Percentiles rank a stretch among this genome's conserved stretches.
Evolutionary conservation across 2,797 vertebrate species (phyloP).

Genomic region (Gallirallus australis): DNA sequence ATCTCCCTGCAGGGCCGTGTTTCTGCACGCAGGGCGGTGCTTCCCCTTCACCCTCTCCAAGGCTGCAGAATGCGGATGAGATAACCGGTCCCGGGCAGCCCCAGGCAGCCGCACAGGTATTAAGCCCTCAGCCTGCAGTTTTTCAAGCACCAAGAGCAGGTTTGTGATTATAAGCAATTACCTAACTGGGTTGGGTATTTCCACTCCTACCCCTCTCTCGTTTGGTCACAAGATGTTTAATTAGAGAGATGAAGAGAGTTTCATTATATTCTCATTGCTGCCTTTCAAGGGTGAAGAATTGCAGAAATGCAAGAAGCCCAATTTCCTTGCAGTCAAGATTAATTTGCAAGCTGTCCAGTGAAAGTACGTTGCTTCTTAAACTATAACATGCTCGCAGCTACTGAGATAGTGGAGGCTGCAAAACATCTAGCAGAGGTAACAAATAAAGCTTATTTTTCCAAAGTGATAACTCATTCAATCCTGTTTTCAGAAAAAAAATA

Average conservation of each 20-base stretch:
- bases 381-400: background rate
- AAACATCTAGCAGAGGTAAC: background rate
- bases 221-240: conserved; percentile 51
- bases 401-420: background rate
- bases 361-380: conserved; percentile 18
- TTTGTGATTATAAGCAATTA: conserved; percentile 55
- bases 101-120: background rate
- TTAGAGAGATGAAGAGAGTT: conserved; percentile 54
- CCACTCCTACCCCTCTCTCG: conserved; percentile 30
- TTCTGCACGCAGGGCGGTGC: conserved; percentile 14
- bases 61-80: conserved; percentile 14
- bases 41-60: background rate
- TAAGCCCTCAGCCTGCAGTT: conserved; percentile 5
- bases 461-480: background rate
- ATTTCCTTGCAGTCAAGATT: conserved; percentile 22
- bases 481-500: background rate
- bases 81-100: conserved; percentile 25
- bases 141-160: background rate
- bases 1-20: background rate
- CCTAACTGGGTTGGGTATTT: conserved; percentile 40
- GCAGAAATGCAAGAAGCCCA: conserved; percentile 29
- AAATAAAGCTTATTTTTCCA: background rate
- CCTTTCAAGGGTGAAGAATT: conserved; percentile 30
- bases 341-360: conserved; percentile 22
- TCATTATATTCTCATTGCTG: conserved; percentile 34